phyloP scores from a whole-genome alignment of 2,888 invertebrate genomes.

The Macrophya alboannulata region DNA sequence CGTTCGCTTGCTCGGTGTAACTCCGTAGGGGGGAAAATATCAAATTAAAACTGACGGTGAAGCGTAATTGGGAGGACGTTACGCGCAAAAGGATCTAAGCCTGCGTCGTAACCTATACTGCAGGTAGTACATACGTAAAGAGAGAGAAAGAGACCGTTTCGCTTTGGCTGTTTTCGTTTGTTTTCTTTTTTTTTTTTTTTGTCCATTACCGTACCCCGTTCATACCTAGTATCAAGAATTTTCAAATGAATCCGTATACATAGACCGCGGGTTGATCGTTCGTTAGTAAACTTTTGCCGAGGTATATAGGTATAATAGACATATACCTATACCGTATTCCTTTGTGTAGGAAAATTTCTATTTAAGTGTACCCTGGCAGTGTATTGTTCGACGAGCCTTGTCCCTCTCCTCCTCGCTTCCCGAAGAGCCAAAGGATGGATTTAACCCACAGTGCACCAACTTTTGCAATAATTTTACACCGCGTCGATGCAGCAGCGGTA shows the following conservation, averaged over 20 bases:
- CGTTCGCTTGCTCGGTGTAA: constrained; percentile 19
- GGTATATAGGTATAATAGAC: background rate
- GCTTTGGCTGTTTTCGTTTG: too few relatives aligned
- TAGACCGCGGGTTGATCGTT: background rate
- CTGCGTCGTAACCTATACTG: background rate
- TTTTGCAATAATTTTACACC: constrained; percentile 43
- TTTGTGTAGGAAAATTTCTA: background rate
- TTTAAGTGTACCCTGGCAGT: background rate
- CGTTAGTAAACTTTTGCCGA: background rate
- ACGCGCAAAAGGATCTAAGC: constrained; percentile 51
- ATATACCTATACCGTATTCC: background rate
- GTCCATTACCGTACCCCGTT: background rate
- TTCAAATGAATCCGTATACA: background rate
- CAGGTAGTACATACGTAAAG: background rate
- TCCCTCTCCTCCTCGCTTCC: background rate
- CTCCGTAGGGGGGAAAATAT: constrained; percentile 34
- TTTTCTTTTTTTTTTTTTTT: background rate
- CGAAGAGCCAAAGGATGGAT: background rate
- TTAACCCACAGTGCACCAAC: constrained; percentile 13
- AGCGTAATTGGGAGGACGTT: constrained; percentile 51
- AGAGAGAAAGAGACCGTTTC: background rate
- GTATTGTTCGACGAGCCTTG: background rate
- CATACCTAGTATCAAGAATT: background rate
- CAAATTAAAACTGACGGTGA: constrained; percentile 52
- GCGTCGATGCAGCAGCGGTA: constrained; percentile 3